Conservation (phyloP, 2,888 invertebrate species). For the Drosophila aldrichi region DNA sequence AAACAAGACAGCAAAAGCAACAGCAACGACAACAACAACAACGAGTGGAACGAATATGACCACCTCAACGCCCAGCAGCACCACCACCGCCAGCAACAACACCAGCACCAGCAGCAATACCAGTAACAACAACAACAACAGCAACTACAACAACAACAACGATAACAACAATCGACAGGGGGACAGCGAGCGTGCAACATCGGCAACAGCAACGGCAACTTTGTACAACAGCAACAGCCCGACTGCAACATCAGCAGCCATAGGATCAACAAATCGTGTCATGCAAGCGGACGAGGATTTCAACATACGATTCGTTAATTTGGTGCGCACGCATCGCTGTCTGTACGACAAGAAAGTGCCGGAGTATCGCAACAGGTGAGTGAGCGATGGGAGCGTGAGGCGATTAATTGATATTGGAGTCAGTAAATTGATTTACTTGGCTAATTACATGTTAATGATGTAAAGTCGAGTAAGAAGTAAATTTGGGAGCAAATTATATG, state of each 20-base stretch:
- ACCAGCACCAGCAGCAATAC: slow-evolving; percentile 28
- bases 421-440: not conserved
- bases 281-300: slow-evolving; percentile 86
- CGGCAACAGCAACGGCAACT: slow-evolving; percentile 27
- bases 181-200: slow-evolving; percentile 27
- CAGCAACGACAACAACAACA: slow-evolving; percentile 16
- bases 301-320: slow-evolving; percentile 86
- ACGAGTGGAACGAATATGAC: slow-evolving; percentile 61
- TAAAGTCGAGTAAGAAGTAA: not conserved
- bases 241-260: slow-evolving; percentile 41
- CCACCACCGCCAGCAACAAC: slow-evolving; percentile 49
- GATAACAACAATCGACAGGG: slow-evolving; percentile 33
- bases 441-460: not conserved
- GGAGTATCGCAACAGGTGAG: slow-evolving; percentile 84
- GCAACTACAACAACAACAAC: slow-evolving; percentile 19
- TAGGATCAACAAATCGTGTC: slow-evolving; percentile 75
- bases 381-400: slow-evolving; percentile 12
- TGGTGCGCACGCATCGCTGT: slow-evolving; percentile 86
- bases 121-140: slow-evolving; percentile 28
- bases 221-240: slow-evolving; percentile 48
- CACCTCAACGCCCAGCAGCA: slow-evolving; percentile 68
- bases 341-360: slow-evolving; percentile 86
- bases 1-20: slow-evolving; percentile 8
- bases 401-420: not conserved
- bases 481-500: not conserved